phyloP scores from a whole-genome alignment of 2,888 invertebrate genomes.

The Tiliacea citrago region DNA sequence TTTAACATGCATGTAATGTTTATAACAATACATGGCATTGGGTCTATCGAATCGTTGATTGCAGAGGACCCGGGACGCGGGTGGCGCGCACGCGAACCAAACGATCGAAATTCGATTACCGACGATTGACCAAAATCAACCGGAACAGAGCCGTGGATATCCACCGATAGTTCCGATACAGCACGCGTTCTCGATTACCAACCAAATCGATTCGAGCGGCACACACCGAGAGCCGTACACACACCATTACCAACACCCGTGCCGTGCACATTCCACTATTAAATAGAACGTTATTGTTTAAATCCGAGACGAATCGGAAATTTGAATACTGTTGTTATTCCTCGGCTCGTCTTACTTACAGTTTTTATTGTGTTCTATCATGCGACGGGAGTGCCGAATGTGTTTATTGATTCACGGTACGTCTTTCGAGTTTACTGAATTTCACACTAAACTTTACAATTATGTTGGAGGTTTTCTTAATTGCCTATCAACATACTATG shows the following conservation, averaged over 20 bases:
- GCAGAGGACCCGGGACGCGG: slow-evolving; percentile 71
- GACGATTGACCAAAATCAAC: slow-evolving; percentile 79
- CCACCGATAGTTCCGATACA: slow-evolving; percentile 72
- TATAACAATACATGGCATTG: slow-evolving; percentile 67
- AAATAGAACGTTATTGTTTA: slow-evolving; percentile 90
- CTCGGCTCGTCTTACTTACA: slow-evolving; percentile 83
- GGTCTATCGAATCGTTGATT: slow-evolving; percentile 84
- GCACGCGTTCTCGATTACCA: slow-evolving; percentile 85
- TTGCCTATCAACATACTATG: slow-evolving; percentile 64
- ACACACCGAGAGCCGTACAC: slow-evolving; percentile 69
- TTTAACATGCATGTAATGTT: slow-evolving; percentile 74
- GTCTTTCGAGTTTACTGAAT: slow-evolving; percentile 76
- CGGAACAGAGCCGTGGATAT: slow-evolving; percentile 77
- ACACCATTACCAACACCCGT: slow-evolving; percentile 77
- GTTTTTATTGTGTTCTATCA: slow-evolving; percentile 84
- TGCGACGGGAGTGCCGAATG: slow-evolving; percentile 85
- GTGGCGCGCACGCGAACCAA: slow-evolving; percentile 80
- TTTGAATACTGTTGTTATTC: slow-evolving; percentile 89
- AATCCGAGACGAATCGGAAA: slow-evolving; percentile 89
- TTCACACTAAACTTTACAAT: slow-evolving; percentile 79
- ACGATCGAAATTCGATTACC: slow-evolving; percentile 78
- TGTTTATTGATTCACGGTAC: slow-evolving; percentile 87
- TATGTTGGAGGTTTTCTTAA: slow-evolving; percentile 67
- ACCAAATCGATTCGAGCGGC: slow-evolving; percentile 85
- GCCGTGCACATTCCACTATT: slow-evolving; percentile 85